Evolutionary conservation across 23 tunicate species (phyloP).

Genomic region (Ciona savignyi): DNA sequence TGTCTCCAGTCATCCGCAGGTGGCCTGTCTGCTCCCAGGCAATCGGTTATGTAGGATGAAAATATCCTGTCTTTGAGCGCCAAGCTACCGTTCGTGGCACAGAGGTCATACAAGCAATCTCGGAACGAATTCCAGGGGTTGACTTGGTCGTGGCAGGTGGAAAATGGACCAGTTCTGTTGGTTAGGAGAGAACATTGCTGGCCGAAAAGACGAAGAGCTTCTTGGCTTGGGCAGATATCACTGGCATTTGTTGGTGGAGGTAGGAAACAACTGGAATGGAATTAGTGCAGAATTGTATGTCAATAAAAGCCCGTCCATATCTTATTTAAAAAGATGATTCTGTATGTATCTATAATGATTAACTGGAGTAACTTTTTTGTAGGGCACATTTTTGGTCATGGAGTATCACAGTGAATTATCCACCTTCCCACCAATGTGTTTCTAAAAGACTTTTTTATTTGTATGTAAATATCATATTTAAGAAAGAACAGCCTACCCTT

Average conservation of each 20-base stretch:
- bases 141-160: constrained; percentile 21
- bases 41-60: constrained; percentile 30
- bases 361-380: no score
- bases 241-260: constrained; percentile 15
- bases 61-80: constrained; percentile 10
- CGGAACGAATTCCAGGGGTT: constrained; percentile 13
- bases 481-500: no score
- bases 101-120: constrained; percentile 52
- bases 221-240: constrained; percentile 10
- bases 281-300: no score
- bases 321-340: no score
- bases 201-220: not conserved
- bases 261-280: constrained; percentile 23
- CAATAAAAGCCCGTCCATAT: no score
- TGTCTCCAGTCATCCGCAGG: constrained; percentile 18
- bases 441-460: no score
- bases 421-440: no score
- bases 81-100: constrained; percentile 35
- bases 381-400: no score
- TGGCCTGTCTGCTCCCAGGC: constrained; percentile 21
- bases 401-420: no score
- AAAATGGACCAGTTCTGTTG: constrained; percentile 31
- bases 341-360: no score
- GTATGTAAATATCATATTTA: no score
- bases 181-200: constrained; percentile 17